Conservation (phyloP, 2,888 invertebrate genomes). For the Vannuccia rotundouncinata region DNA sequence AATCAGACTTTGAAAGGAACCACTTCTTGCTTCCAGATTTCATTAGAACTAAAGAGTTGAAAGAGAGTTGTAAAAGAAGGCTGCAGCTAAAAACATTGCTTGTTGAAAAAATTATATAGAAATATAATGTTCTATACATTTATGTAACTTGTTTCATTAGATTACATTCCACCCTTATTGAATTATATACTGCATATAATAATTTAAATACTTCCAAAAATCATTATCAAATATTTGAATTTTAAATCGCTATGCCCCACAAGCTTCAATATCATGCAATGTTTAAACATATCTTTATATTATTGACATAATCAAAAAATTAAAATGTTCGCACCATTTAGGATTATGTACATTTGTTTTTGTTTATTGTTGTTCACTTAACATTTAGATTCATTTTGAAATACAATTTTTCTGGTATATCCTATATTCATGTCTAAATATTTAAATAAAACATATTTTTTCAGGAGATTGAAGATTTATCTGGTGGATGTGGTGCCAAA, state of each 20-base stretch:
- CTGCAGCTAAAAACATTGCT: neutral
- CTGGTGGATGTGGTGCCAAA: too few relatives aligned
- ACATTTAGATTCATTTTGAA: neutral
- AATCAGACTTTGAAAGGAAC: neutral
- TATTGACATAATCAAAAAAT: neutral
- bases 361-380: neutral
- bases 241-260: neutral
- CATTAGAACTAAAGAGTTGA: neutral
- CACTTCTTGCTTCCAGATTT: neutral
- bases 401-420: too few relatives aligned
- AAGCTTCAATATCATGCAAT: neutral
- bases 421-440: neutral
- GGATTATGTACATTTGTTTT: neutral
- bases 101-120: neutral
- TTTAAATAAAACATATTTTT: conserved; percentile 42
- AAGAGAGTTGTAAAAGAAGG: neutral
- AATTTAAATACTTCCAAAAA: neutral
- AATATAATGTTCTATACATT: neutral
- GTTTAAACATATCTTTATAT: neutral
- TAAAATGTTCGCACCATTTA: neutral
- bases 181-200: neutral
- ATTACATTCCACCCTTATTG: neutral
- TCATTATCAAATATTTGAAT: neutral
- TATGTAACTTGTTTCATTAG: neutral
- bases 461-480: too few relatives aligned